Evolutionary conservation across 2,888 invertebrate genomes (phyloP).

Genomic region (Agrotis clavis): DNA sequence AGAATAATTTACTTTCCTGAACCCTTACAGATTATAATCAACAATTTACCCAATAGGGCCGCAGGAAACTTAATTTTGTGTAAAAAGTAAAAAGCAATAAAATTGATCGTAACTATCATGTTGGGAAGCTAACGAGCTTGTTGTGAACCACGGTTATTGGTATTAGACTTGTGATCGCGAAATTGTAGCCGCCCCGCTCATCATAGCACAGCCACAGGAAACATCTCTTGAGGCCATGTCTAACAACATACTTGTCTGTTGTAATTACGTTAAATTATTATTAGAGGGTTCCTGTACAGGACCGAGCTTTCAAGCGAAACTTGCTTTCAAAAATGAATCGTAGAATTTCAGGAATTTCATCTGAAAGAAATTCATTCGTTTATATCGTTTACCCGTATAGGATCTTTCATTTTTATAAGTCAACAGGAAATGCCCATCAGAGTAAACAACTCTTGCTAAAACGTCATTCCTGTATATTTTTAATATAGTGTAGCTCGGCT

Average conservation of each 20-base stretch:
- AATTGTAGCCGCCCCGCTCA: constrained; percentile 65
- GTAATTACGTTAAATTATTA: constrained; percentile 59
- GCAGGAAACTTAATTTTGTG: constrained; percentile 75
- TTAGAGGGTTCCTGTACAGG: constrained; percentile 19
- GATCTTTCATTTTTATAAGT: too few species aligned
- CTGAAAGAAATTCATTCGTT: background rate
- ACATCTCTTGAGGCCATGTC: constrained; percentile 42
- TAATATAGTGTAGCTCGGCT: too few species aligned
- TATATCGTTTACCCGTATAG: background rate
- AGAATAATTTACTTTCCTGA: constrained; percentile 73
- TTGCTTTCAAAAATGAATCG: constrained; percentile 4
- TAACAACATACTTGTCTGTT: constrained; percentile 60
- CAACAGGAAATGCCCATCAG: too few species aligned
- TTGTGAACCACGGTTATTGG: constrained; percentile 75
- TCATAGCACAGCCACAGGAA: constrained; percentile 53
- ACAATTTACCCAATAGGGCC: constrained; percentile 77
- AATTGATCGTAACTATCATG: constrained; percentile 84
- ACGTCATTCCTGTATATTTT: too few species aligned
- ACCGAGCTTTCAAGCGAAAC: constrained; percentile 4
- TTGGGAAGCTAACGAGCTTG: constrained; percentile 83
- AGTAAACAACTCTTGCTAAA: too few species aligned
- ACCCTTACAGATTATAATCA: constrained; percentile 78
- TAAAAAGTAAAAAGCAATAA: constrained; percentile 80
- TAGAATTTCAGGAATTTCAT: background rate
- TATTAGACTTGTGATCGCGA: constrained; percentile 71